Base-by-base conservation (phyloP, 2,888 invertebrate species). In the Mylabris sibirica region DNA sequence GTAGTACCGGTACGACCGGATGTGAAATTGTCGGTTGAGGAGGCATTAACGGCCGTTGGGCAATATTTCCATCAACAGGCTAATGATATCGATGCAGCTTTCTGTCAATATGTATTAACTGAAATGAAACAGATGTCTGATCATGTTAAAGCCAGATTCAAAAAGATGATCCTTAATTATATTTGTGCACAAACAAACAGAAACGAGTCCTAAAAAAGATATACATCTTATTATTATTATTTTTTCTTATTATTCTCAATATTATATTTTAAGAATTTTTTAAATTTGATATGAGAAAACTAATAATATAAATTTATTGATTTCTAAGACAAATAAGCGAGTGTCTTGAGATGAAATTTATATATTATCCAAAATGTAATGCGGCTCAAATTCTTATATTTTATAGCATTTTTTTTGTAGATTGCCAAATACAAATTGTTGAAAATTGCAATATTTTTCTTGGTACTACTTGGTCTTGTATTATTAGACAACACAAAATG, bases 101-200 rank as follows among this genome's bases (percentile, higher is more conserved):
- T 57, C 24, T 57, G 57, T 57, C 57, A 57, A 57, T 57, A 57
- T 57, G 57, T 57, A 3, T 57, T 57, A 57, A 57, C 57, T 12
- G 57, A 57, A 57, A 57, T 57, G 57, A 22, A 24, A 57, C 57
- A 57, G 22, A 57, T 57, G 57, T 3, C 57, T 0, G 57, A 57
- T 24, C 57, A 57, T 57, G 24, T 57, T 57, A 57, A 57, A 24
- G 24, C 24, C 3, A 22, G 57, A 24, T 57, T 57, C 24, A 57
- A 57, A 24, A 57, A 24, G 20, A 57, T 57, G 57, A 57, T 57
- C 22, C 57, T 57, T 5, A 57, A 57, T 57, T 57, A 57, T 24
- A 57, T 57, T 14, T 57, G 57, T 57, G 57, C 57, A 24, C 57
- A 57, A 22, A 24, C 22, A 1, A 57, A 57, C 24, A 57, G 24